These are phyloP conservation scores for Alca torda DNA, from an alignment of 2,797 vertebrate species.

Conservation along the genomic window DNA sequence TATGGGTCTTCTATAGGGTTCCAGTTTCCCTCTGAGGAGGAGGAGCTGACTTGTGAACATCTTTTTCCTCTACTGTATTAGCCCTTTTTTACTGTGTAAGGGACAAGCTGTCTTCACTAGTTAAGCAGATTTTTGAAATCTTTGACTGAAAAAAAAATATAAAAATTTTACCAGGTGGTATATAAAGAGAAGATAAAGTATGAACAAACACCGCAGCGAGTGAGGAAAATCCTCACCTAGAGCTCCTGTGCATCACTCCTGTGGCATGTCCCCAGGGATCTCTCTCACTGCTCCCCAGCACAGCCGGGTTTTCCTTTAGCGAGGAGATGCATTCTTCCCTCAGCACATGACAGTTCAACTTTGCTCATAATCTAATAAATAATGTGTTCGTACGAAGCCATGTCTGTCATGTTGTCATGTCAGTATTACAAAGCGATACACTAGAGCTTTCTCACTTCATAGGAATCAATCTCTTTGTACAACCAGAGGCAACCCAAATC, in stretches of 20 bases:
- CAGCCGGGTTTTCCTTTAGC: not conserved
- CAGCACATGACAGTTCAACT: not conserved
- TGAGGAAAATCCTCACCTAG: not conserved
- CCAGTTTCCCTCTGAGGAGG: not conserved
- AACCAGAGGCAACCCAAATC: slow-evolving; percentile 32
- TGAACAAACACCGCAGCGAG: not conserved
- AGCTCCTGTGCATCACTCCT: not conserved
- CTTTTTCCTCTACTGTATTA: not conserved
- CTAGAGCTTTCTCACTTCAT: not conserved
- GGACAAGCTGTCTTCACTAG: not conserved
- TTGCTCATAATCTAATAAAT: slow-evolving; percentile 39
- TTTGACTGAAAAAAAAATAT: not conserved
- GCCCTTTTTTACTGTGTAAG: not conserved
- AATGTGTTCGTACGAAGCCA: not conserved
- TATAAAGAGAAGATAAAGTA: not conserved
- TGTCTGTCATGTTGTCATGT: slow-evolving; percentile 30
- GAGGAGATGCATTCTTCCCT: not conserved
- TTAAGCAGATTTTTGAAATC: not conserved
- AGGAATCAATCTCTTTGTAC: slow-evolving; percentile 43
- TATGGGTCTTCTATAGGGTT: not conserved
- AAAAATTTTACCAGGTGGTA: not conserved
- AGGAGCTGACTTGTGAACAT: not conserved
- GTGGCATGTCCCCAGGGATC: not conserved
- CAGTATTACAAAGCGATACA: not conserved
- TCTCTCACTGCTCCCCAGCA: not conserved